Base-by-base conservation (phyloP, 1,140 invertebrate genomes). In the Dendroctonus ponderosae region DNA sequence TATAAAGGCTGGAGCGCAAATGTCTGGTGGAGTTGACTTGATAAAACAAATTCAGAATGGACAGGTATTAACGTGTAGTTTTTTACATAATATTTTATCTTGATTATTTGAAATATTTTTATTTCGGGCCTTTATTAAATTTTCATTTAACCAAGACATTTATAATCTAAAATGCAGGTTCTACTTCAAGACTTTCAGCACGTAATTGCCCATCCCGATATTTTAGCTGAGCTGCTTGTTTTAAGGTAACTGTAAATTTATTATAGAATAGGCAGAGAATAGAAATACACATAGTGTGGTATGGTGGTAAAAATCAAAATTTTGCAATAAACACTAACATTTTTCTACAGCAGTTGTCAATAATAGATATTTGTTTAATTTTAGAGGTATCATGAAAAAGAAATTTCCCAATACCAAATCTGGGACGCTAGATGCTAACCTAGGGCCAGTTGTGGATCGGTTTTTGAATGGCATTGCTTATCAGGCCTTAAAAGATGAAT, bases 11-110 rank as follows among this genome's bases (percentile, higher is more conserved):
- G 91, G 91, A n/a, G 91, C 90, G 4, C 79, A 82, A 4, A 73
- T 84, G 5, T 86, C 82, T 38, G 91, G 90, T 63, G 88, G 88
- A 38, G 73, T 80, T 26, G 87, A 91, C 50, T 71, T 92, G 40
- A 85, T 93, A 42, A 91, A 89, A 79, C 82, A 85, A 61, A 87
- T 92, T 72, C 87, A 89, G 79, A 85, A 80, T 72, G 91, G 91
- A 41, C 80, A 85, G 69, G 53, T 68, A 52, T 15, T n/a, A 26
- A 26, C 26, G 26, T 26, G 26, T 26, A 26, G 26, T 7, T 44
- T 15, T 7, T 7, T 0, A n/a, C 0, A 57, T 57, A 40, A 7
- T 11, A 37, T 61, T 14, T 7, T 6, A 48, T 37, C 0, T 15
- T 37, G 48, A 3, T 0, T 42, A 6, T 3, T 0, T 48, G 26